Conservation (phyloP, 2,113 vertebrate species). For the Circaetus gallicus region DNA sequence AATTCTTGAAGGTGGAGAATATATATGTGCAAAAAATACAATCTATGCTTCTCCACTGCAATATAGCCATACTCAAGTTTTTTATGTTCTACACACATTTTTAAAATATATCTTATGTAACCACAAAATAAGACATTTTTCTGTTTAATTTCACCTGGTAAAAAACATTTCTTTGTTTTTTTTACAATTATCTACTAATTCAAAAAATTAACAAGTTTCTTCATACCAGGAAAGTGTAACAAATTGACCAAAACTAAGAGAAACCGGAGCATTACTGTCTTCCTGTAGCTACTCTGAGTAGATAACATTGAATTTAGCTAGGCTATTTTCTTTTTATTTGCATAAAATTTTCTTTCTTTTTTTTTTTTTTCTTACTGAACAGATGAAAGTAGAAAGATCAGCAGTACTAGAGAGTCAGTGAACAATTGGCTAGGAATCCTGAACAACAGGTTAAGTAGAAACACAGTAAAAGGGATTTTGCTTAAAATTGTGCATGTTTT, state of each 20-base stretch:
- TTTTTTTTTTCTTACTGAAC: neutral
- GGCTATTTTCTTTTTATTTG: neutral
- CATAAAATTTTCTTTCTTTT: neutral
- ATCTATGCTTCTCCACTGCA: neutral
- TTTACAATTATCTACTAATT: neutral
- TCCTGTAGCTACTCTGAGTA: neutral
- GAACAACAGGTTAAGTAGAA: neutral
- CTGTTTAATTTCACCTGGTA: neutral
- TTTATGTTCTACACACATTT: neutral
- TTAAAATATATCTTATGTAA: neutral
- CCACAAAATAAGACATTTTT: neutral
- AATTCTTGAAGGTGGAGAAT: neutral
- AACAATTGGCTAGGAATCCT: neutral
- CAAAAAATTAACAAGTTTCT: neutral
- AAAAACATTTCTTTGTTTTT: rapidly evolving
- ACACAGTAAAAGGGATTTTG: neutral
- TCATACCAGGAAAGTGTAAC: neutral
- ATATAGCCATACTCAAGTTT: rapidly evolving
- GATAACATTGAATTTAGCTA: neutral
- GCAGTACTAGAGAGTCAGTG: neutral
- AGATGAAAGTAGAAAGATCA: neutral
- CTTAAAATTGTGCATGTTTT: neutral
- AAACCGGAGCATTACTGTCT: neutral
- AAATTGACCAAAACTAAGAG: neutral
- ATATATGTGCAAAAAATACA: neutral